Conservation (phyloP, 1,140 invertebrate species). For the Camponotus vicinus region DNA sequence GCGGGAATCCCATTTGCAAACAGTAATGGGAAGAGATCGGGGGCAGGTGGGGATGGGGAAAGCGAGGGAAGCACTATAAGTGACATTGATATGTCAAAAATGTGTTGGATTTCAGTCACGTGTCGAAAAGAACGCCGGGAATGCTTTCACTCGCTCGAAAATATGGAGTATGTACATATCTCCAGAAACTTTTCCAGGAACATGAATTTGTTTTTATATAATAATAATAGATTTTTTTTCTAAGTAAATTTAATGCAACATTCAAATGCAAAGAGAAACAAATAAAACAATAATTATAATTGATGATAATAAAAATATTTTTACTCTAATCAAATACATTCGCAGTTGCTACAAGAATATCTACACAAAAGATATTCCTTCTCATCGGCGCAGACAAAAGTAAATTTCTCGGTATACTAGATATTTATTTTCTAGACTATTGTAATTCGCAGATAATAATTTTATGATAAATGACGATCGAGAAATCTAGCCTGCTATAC, state of each 20-base stretch:
- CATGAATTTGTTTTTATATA: not conserved
- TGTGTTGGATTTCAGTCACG: slow-evolving; percentile 10
- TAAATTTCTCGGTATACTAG: not conserved
- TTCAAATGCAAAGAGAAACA: not conserved
- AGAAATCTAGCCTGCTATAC: slow-evolving; percentile 40
- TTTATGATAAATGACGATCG: slow-evolving; percentile 43
- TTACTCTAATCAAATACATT: not conserved
- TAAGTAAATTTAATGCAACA: slow-evolving; percentile 1
- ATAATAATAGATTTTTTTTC: not conserved
- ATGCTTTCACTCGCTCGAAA: slow-evolving; percentile 1
- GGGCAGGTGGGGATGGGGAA: no score
- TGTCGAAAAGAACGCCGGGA: not conserved
- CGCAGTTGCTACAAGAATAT: not conserved
- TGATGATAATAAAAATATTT: not conserved
- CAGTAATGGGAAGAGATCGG: not conserved
- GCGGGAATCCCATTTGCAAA: slow-evolving; percentile 27
- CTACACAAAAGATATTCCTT: not conserved
- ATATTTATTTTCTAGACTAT: no score
- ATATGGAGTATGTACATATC: not conserved
- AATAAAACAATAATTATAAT: not conserved
- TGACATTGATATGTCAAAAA: slow-evolving; percentile 6
- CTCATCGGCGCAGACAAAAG: not conserved
- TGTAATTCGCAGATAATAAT: slow-evolving; percentile 36
- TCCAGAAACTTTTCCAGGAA: no score
- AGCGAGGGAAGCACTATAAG: not conserved